Evolutionary conservation across 2,888 invertebrate genomes (phyloP), one percentile per base, ranked within the genome.

Genomic region (Andricus curvator): DNA sequence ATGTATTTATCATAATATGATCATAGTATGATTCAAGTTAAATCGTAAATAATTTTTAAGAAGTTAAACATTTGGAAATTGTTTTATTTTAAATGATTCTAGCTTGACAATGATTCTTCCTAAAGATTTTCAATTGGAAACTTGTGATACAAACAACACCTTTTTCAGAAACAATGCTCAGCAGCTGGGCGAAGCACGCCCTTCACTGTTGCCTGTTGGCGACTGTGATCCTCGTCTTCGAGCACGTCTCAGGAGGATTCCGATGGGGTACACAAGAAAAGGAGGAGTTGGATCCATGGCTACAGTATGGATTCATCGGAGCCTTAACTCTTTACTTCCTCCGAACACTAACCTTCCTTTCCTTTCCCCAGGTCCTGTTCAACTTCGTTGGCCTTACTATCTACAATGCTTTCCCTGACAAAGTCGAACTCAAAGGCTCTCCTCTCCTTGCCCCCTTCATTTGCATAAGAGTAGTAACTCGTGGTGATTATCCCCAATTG

Each of bases 381-480:
- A 97, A 97, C 92, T 97, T 98, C 93, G 94, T 96, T 85, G 98
- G 98, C 68, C 93, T 99, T 84, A 95, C 96, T 80, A 94, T 97
- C 86, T 99, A 98, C 93, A 99, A 99, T 94, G 97, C 98, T 85
- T 99, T 99, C 93, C 98, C 98, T 78, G 98, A 98, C 87, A 97
- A 97, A 93, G 97, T 98, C 4, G 94, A 95, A 85, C 93, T 97
- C 56, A 98, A 98, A 93, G 97, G 98, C 25, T 98, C 98, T 11
- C 98, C 98, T 4, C 93, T 98, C 56, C 93, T 98, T 84, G 98
- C 98, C 76, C 99, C 99, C 5, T 98, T 98, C 92, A 96, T 99
- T 81, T 99, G 98, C 92, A 97, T 99, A 87, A 95, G 99, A 85
- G 96, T 98, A 41, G 99, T 99, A 11, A 99, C 99, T 0, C 95